These are phyloP conservation scores for Saxicola maurus DNA, from an alignment of 2,797 vertebrate genomes.

Conservation along the genomic window DNA sequence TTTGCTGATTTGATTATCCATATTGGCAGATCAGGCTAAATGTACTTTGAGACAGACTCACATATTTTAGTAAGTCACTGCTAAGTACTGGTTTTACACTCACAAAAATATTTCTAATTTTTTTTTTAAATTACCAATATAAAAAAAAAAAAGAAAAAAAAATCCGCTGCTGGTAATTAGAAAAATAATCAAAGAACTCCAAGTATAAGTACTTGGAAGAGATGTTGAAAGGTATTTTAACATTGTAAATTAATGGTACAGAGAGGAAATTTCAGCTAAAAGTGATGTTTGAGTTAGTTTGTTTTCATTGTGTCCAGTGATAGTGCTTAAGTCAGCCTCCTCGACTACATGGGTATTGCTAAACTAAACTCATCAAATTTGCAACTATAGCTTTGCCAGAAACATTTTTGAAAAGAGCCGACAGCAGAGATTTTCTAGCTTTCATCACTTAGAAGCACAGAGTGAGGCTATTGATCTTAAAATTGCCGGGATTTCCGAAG, in stretches of 20 bases:
- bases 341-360: constrained; percentile 56
- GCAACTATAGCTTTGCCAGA: constrained; percentile 57
- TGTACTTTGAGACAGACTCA: constrained; percentile 12
- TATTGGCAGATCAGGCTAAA: constrained; percentile 51
- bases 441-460: constrained; percentile 71
- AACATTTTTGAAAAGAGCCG: constrained; percentile 54
- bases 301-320: constrained; percentile 55
- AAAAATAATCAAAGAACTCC: constrained; percentile 56
- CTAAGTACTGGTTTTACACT: constrained; percentile 11
- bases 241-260: constrained; percentile 23
- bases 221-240: constrained; percentile 59
- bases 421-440: constrained; percentile 74
- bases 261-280: constrained; percentile 54
- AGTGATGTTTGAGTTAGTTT: constrained; percentile 68
- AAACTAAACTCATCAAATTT: constrained; percentile 66
- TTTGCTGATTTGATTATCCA: constrained; percentile 60
- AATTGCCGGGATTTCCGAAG: constrained; percentile 75
- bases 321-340: constrained; percentile 58
- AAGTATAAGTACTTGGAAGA: constrained; percentile 9
- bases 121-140: not conserved
- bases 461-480: constrained; percentile 77
- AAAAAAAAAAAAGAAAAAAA: not conserved
- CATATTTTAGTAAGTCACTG: constrained; percentile 19
- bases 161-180: not conserved
- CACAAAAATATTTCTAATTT: not conserved